Evolutionary conservation across 2,113 vertebrate genomes (phyloP), one percentile per base, ranked within the genome.

Genomic region (Lepus europaeus): DNA sequence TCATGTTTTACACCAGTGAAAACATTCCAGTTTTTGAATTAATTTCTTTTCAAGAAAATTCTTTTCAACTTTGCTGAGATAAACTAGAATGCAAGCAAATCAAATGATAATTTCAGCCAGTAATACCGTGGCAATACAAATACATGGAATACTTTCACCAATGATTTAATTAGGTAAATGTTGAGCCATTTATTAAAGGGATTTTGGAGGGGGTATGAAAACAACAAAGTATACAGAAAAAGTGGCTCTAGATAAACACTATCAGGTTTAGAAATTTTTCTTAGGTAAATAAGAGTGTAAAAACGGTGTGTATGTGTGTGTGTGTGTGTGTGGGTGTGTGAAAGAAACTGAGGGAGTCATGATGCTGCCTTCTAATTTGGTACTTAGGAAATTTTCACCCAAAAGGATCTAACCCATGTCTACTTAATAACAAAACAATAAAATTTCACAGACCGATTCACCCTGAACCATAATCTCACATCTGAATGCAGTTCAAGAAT

Each of bases 271-370:
- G 33, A 77, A 90, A 78, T 77, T 4, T 80, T 56, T 93, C 27
- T 17, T n/a, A 70, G 23, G 31, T 70, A 27, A 56, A 88, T 0
- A 27, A 63, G 3, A n/a, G n/a, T 5, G 2, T 56, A 70, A 78
- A 10, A 79, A 0, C 11, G 36, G 10, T 70, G 1, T 11, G 0
- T 49, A 5, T 25, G 3, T 53, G 9, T 45, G 25, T 79, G 9
- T 69, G 0, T n/a, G 2, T 39, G 25, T 6, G 9, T 36, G 9
- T 51, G 9, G 10, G 8, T 69, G 22, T 36, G 2, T 64, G 0
- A 51, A 19, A 39, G 16, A 39, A 19, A 33, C 3, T 29, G 9
- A 25, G 17, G 31, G 9, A 31, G 16, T 59, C 25, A 66, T 33
- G 5, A 51, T 10, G 2, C 29, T 10, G 2, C 1, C 9, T 73